Conservation (phyloP, 2,113 vertebrate species). For the Bombycilla garrulus region DNA sequence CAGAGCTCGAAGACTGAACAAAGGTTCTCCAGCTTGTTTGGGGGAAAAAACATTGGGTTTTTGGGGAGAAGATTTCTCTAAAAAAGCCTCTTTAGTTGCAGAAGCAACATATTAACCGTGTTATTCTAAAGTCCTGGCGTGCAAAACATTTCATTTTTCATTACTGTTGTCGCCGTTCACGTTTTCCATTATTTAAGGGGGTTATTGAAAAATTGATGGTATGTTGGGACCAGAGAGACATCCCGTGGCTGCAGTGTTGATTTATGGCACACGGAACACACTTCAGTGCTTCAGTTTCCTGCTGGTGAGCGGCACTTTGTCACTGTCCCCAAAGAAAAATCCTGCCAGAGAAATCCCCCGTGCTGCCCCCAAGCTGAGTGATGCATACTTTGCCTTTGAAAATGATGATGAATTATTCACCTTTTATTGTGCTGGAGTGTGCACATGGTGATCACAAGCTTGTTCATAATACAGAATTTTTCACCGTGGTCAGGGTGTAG, state of each 20-base stretch:
- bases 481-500: background rate
- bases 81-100: background rate
- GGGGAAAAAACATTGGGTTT: background rate
- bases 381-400: slow-evolving; percentile 71
- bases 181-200: slow-evolving; percentile 85
- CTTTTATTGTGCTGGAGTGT: slow-evolving; percentile 71
- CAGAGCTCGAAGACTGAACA: background rate
- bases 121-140: slow-evolving; percentile 73
- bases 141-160: slow-evolving; percentile 85
- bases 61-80: background rate
- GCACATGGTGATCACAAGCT: slow-evolving; percentile 47
- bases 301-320: slow-evolving; percentile 69
- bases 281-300: slow-evolving; percentile 75
- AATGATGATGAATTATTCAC: slow-evolving; percentile 82
- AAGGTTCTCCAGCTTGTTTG: background rate
- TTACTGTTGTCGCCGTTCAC: slow-evolving; percentile 79
- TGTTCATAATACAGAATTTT: slow-evolving; percentile 48
- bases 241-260: slow-evolving; percentile 72
- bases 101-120: background rate
- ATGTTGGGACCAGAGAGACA: slow-evolving; percentile 81
- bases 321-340: slow-evolving; percentile 72
- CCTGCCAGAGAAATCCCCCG: slow-evolving; percentile 68
- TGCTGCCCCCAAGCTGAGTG: slow-evolving; percentile 64
- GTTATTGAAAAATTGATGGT: slow-evolving; percentile 77
- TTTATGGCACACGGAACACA: slow-evolving; percentile 75